Conservation (phyloP, 2,797 vertebrate genomes). For the Meda fulgida region DNA sequence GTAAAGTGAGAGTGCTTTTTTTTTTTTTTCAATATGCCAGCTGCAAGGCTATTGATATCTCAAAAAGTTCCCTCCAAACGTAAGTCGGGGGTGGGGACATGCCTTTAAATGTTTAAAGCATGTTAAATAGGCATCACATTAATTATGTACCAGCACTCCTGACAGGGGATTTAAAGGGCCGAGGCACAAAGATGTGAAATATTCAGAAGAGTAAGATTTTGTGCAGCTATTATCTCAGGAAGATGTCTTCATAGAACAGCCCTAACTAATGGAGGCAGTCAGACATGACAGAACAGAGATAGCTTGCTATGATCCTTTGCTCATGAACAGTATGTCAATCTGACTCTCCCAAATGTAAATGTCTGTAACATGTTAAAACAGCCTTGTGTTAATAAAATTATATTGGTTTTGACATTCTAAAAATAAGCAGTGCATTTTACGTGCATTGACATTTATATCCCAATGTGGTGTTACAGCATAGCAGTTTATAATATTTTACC, state of each 20-base stretch:
- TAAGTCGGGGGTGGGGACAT: slow-evolving; percentile 25
- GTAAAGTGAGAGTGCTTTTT: slow-evolving; percentile 14
- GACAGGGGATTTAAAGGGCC: slow-evolving; percentile 50
- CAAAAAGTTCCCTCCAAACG: slow-evolving; percentile 15
- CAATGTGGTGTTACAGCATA: neutral
- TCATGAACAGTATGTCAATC: neutral
- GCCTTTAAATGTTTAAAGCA: slow-evolving; percentile 58
- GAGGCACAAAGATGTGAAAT: slow-evolving; percentile 45
- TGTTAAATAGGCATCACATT: slow-evolving; percentile 60
- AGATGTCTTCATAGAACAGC: slow-evolving; percentile 7
- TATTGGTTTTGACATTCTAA: neutral
- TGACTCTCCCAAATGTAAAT: neutral
- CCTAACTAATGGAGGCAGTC: slow-evolving; percentile 7
- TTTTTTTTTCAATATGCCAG: slow-evolving; percentile 42
- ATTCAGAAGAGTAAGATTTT: slow-evolving; percentile 48
- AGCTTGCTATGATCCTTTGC: neutral
- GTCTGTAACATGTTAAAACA: neutral
- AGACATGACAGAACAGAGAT: slow-evolving; percentile 3
- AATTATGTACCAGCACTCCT: slow-evolving; percentile 55
- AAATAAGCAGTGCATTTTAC: neutral
- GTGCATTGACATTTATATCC: neutral
- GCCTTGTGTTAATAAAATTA: too few relatives aligned
- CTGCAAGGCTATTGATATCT: slow-evolving; percentile 55
- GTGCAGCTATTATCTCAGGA: slow-evolving; percentile 40
- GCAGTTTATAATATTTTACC: neutral